phyloP scores from a whole-genome alignment of 2,888 invertebrate species.

The Schrankia costaestrigalis region DNA sequence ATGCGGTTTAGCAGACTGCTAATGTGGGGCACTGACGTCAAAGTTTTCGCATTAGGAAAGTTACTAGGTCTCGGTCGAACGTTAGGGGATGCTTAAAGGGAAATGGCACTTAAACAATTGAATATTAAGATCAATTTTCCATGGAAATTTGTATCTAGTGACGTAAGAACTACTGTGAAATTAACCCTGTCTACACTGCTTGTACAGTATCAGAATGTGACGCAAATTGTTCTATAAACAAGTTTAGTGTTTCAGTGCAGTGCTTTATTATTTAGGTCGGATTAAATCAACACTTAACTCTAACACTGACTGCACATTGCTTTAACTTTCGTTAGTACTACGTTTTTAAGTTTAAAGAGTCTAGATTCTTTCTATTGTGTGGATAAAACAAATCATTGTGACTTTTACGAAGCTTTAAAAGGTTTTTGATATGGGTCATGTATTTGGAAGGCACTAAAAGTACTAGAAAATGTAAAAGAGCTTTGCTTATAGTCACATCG shows the following conservation, averaged over 20 bases:
- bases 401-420: no score
- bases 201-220: slow-evolving; percentile 42
- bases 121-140: slow-evolving; percentile 41
- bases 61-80: slow-evolving; percentile 69
- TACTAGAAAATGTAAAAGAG: no score
- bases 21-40: slow-evolving; percentile 65
- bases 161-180: slow-evolving; percentile 46
- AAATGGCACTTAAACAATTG: slow-evolving; percentile 33
- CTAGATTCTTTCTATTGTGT: no score
- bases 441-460: no score
- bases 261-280: slow-evolving; percentile 10
- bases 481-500: no score
- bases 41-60: slow-evolving; percentile 68
- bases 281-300: no score
- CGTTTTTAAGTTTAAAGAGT: no score
- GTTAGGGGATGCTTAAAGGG: slow-evolving; percentile 24
- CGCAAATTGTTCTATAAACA: slow-evolving; percentile 22
- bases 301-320: no score
- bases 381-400: no score
- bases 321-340: no score
- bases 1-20: slow-evolving; percentile 27
- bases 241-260: slow-evolving; percentile 10
- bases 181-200: slow-evolving; percentile 41
- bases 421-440: no score
- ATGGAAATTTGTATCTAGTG: slow-evolving; percentile 39